Conservation (phyloP, 2,888 invertebrate genomes). For the Fragum sueziense region DNA sequence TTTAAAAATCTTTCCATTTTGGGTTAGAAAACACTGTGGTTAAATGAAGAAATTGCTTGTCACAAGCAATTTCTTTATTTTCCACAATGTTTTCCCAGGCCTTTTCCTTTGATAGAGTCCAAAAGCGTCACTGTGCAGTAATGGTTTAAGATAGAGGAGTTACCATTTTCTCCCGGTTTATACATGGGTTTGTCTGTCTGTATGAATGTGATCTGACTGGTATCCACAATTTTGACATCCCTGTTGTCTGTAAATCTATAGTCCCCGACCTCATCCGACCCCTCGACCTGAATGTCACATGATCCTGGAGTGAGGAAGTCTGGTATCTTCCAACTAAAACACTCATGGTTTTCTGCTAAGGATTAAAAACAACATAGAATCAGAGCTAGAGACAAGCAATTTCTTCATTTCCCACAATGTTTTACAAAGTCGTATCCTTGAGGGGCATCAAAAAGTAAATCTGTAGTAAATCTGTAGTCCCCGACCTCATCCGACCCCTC, state of each 20-base stretch:
- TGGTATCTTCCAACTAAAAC: constrained; percentile 51
- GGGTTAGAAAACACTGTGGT: too few relatives aligned
- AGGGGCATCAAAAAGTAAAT: too few relatives aligned
- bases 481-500: constrained; percentile 27
- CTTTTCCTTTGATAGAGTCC: too few relatives aligned
- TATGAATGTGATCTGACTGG: constrained; percentile 67
- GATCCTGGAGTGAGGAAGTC: constrained; percentile 41
- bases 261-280: constrained; percentile 19
- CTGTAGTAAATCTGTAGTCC: constrained; percentile 30
- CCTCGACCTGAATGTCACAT: constrained; percentile 46
- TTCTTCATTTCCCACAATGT: too few relatives aligned
- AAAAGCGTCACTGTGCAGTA: too few relatives aligned
- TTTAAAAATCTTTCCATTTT: too few relatives aligned
- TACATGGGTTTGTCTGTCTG: constrained; percentile 76
- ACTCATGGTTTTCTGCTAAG: constrained; percentile 46
- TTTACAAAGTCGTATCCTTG: too few relatives aligned
- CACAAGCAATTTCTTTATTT: background rate
- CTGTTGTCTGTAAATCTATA: constrained; percentile 40
- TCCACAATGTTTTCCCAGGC: constrained; percentile 4
- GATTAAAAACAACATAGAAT: too few relatives aligned
- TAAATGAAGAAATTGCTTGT: too few relatives aligned
- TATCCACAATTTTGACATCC: constrained; percentile 58
- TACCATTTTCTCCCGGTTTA: constrained; percentile 58
- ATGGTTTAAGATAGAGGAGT: background rate
- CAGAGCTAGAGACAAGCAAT: too few relatives aligned